Evolutionary conservation across 2,113 vertebrate species (phyloP).

Genomic region (Trichechus manatus): DNA sequence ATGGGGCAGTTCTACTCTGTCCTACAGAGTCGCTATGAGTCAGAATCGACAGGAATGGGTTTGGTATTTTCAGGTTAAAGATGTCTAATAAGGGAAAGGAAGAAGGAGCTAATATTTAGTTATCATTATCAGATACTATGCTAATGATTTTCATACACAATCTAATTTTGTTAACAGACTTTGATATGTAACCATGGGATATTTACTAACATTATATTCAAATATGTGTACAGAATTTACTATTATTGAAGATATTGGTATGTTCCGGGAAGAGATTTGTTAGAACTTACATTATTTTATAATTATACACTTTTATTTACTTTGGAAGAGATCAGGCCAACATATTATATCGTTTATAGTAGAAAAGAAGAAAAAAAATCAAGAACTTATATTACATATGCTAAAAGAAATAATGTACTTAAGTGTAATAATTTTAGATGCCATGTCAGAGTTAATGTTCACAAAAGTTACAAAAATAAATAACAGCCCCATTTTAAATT

Average conservation of each 20-base stretch:
- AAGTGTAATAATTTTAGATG: constrained; percentile 4
- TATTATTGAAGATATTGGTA: neutral
- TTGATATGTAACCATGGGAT: neutral
- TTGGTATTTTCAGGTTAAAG: constrained; percentile 73
- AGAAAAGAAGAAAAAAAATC: neutral
- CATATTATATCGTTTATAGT: neutral
- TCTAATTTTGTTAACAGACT: neutral
- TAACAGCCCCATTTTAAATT: constrained; percentile 13
- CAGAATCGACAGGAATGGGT: no score
- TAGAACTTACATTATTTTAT: neutral
- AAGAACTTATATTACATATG: neutral
- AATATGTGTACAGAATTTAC: neutral
- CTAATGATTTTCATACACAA: constrained; percentile 47
- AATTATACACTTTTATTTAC: neutral
- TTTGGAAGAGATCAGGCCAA: neutral
- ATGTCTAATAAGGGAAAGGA: constrained; percentile 5
- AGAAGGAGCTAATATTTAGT: neutral
- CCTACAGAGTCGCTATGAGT: no score
- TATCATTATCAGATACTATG: neutral
- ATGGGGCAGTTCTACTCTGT: no score
- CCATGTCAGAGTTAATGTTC: neutral
- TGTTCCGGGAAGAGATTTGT: neutral
- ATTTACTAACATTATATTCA: constrained; percentile 45
- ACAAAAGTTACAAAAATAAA: neutral
- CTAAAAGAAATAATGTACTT: constrained; percentile 38